phyloP scores from a whole-genome alignment of 2,113 vertebrate species.

The Laticauda colubrina region DNA sequence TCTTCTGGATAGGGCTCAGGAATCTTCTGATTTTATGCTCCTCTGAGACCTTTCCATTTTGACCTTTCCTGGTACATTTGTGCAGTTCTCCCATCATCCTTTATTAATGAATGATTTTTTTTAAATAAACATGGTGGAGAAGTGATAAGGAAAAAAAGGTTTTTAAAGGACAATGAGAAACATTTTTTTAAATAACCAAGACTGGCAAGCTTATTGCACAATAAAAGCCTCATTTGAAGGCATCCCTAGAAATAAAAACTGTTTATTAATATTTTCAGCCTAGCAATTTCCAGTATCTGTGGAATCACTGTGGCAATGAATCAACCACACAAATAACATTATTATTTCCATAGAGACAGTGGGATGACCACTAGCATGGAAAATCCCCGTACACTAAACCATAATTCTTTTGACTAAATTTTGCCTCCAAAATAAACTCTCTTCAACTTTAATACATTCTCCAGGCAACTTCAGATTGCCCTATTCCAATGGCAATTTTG shows the following conservation, averaged over 20 bases:
- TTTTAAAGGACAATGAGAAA: not conserved
- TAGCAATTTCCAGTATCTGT: not conserved
- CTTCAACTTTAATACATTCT: not conserved
- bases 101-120: not conserved
- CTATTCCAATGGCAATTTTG: not conserved
- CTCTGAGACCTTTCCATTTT: not conserved
- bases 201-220: not conserved
- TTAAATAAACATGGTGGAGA: not conserved
- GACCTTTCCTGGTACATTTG: not conserved
- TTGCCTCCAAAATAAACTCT: not conserved
- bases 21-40: not conserved
- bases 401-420: not conserved
- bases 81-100: not conserved
- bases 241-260: not conserved
- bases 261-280: not conserved
- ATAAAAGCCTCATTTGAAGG: not conserved
- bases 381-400: not conserved
- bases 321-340: not conserved
- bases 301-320: not conserved
- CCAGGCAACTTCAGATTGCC: not conserved
- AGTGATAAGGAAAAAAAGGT: not conserved
- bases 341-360: not conserved
- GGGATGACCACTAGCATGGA: not conserved
- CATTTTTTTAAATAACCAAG: not conserved
- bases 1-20: not conserved